Evolutionary conservation across 2,888 invertebrate species (phyloP).

Genomic region (Psylliodes chrysocephalus): DNA sequence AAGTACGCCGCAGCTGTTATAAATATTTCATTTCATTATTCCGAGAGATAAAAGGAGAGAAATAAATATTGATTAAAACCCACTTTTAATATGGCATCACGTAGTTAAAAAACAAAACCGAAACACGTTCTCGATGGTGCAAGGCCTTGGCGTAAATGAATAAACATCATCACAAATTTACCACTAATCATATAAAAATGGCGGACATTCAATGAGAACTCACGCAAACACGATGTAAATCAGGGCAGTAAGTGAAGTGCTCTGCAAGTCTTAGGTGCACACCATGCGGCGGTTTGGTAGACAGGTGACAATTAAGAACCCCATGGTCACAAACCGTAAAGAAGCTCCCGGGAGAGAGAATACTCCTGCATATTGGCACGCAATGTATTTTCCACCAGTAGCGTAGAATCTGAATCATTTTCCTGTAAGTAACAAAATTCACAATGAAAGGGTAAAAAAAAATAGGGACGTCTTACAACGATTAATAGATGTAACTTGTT

Average conservation of each 20-base stretch:
- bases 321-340: conserved; percentile 41
- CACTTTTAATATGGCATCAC: conserved; percentile 32
- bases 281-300: conserved; percentile 37
- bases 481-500: too few relatives aligned
- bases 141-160: conserved; percentile 34
- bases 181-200: conserved; percentile 40
- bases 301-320: conserved; percentile 49
- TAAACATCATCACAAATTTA: conserved; percentile 36
- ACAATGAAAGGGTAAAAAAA: too few relatives aligned
- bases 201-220: conserved; percentile 38
- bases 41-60: conserved; percentile 23
- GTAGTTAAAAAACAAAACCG: conserved; percentile 26
- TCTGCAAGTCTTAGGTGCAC: conserved; percentile 25
- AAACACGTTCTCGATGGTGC: conserved; percentile 20
- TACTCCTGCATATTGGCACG: conserved; percentile 35
- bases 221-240: conserved; percentile 46
- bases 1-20: conserved; percentile 26
- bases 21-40: conserved; percentile 27
- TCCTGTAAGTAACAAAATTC: too few relatives aligned
- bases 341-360: conserved; percentile 39
- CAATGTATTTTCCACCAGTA: conserved; percentile 24
- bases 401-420: conserved; percentile 7
- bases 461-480: too few relatives aligned
- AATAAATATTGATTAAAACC: conserved; percentile 37
- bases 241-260: conserved; percentile 34